Evolutionary conservation across 1,140 invertebrate genomes (phyloP).

Genomic region (Portunus trituberculatus): DNA sequence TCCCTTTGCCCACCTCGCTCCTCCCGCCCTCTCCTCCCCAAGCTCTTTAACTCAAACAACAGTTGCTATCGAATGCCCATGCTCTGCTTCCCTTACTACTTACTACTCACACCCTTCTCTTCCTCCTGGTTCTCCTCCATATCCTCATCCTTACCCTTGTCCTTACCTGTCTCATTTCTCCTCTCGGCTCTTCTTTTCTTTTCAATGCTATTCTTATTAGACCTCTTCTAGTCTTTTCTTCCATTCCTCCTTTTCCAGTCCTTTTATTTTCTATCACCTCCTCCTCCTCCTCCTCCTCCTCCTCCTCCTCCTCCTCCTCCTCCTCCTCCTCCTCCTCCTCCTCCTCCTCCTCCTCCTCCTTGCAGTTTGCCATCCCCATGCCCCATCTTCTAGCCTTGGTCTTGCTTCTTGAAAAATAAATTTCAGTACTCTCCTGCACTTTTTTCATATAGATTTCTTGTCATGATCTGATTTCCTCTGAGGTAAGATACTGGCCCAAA

Average conservation of each 20-base stretch:
- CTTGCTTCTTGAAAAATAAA: slow-evolving; percentile 33
- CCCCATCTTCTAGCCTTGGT: slow-evolving; percentile 7
- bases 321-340: background rate
- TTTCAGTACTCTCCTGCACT: background rate
- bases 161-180: background rate
- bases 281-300: background rate
- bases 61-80: no score
- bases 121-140: no score
- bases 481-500: slow-evolving; percentile 64
- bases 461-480: slow-evolving; percentile 50
- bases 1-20: background rate
- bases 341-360: slow-evolving; percentile 6
- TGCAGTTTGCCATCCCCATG: no score
- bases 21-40: background rate
- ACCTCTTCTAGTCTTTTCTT: no score
- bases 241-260: background rate
- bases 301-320: no score
- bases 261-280: background rate
- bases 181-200: no score
- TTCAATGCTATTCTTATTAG: no score
- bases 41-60: no score
- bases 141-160: no score
- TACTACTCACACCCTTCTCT: no score
- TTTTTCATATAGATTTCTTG: slow-evolving; percentile 48
- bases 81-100: no score